Evolutionary conservation across 2,113 vertebrate genomes (phyloP), one percentile per base, ranked within the genome.

Genomic region (Hyaena hyaena): DNA sequence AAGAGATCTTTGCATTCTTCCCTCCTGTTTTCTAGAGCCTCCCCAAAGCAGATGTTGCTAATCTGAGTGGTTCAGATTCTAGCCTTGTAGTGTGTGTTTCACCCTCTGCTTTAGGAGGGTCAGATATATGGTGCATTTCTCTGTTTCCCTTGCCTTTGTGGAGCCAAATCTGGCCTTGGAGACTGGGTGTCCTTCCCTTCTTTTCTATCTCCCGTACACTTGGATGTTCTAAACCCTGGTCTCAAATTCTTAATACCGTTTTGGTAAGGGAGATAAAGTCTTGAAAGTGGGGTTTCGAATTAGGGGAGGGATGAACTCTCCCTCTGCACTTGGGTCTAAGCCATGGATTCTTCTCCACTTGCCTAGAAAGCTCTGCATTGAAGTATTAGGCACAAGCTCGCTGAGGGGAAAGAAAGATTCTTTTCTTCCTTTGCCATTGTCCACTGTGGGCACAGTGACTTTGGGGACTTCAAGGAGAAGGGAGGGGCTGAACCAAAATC

Each of bases 341-440:
- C 39, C 53, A 33, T 61, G 16, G 26, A 48, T 92, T 92, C 31
- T 50, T 90, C 33, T 85, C n/a, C 17, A 76, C n/a, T 61, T 94
- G 28, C 55, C 82, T 58, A 80, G 87, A 96, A 96, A 90, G 21
- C 2, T 90, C 39, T 92, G 23, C 24, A 24, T 2, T 88, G 50
- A 24, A 33, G 61, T 85, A 93, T 85, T 9, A 85, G n/a, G 12
- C 33, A 87, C 14, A 96, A n/a, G 45, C 58, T 88, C 88, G 69
- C 8, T 82, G 45, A 71, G 85, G 76, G 76, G 39, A 95, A 93
- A 68, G 88, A 39, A 96, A 92, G 68, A 76, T 35, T 45, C 10
- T 45, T 58, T 66, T 66, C 23, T 26, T 17, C 19, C 5, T 21
- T 71, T 85, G 39, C 19, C 26, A 61, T 31, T 81, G 50, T 48